A percentile compares a stretch with the other conserved stretches of the same genome.
Conservation (phyloP, 2,113 vertebrate genomes). For the Hippocampus guttulatus region DNA sequence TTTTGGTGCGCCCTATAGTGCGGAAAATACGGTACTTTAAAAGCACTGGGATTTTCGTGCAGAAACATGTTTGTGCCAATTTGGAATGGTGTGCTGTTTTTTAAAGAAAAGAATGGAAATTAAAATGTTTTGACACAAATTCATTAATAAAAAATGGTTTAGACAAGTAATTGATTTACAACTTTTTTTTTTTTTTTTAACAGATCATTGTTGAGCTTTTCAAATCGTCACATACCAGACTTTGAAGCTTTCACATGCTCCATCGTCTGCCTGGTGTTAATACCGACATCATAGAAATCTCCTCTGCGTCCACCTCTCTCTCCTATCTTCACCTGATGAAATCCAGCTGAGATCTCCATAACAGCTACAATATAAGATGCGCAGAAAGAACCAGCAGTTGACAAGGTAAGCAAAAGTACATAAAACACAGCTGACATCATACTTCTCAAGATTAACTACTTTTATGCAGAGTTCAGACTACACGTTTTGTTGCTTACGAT, state of each 20-base stretch:
- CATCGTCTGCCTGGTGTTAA: constrained; percentile 83
- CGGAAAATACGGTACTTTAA: no score
- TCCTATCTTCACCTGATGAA: constrained; percentile 81
- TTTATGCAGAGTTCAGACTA: background rate
- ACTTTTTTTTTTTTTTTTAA: no score
- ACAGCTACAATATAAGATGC: constrained; percentile 38
- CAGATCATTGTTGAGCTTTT: background rate
- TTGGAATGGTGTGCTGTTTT: no score
- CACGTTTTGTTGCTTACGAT: no score
- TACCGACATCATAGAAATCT: constrained; percentile 82
- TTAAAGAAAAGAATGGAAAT: no score
- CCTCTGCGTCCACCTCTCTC: constrained; percentile 83
- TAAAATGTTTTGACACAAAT: no score
- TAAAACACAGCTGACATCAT: background rate
- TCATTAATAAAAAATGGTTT: no score
- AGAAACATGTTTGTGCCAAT: no score
- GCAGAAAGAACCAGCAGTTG: background rate
- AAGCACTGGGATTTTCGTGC: no score
- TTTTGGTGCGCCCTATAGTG: no score
- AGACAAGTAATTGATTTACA: no score
- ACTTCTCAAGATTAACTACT: background rate
- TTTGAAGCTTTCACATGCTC: constrained; percentile 88
- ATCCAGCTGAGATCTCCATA: constrained; percentile 81
- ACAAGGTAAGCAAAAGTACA: background rate
- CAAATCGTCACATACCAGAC: constrained; percentile 65